Percentiles rank a stretch among this genome's conserved stretches.
Evolutionary conservation across 2,888 invertebrate species (phyloP).

Genomic region (Platycnemis pennipes): DNA sequence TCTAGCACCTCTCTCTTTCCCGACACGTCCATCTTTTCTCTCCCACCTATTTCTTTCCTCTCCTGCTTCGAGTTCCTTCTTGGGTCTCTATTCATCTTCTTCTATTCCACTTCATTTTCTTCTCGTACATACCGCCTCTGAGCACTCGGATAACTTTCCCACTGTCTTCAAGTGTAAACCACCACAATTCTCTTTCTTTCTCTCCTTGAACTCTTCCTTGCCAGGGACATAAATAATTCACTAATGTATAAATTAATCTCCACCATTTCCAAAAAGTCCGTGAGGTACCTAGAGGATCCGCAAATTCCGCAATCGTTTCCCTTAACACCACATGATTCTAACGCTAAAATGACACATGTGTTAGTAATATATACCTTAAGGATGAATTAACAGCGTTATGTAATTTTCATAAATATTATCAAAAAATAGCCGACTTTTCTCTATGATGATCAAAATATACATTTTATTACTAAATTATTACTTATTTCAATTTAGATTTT

Average conservation of each 20-base stretch:
- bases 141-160: slow-evolving; percentile 8
- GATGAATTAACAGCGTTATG: too few species aligned
- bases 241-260: neutral
- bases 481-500: too few species aligned
- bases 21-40: neutral
- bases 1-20: neutral
- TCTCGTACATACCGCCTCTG: neutral
- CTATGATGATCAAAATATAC: too few species aligned
- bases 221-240: neutral
- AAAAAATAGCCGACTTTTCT: too few species aligned
- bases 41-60: neutral
- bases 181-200: neutral
- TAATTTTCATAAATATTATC: too few species aligned
- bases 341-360: too few species aligned
- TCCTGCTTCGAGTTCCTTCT: neutral
- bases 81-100: neutral
- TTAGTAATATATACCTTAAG: too few species aligned
- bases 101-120: neutral
- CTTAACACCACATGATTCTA: too few species aligned
- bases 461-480: too few species aligned
- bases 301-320: too few species aligned
- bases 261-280: neutral
- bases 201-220: neutral
- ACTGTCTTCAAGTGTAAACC: neutral
- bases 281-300: neutral